Base-by-base conservation (phyloP, 2,888 invertebrate genomes). In the Ochropleura plecta region DNA sequence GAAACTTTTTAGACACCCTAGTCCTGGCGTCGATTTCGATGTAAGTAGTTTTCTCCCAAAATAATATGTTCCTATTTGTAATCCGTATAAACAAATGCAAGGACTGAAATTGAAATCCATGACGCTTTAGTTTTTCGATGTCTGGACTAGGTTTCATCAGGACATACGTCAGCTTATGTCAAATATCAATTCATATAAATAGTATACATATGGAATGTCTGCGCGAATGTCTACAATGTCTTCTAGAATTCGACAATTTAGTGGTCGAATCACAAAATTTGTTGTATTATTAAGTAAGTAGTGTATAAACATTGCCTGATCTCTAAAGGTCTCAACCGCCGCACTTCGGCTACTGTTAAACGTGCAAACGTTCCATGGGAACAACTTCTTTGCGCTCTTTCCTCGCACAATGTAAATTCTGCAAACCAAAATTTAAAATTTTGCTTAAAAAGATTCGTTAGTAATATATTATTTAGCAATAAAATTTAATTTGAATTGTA, bases 251-350 rank as follows among this genome's bases (percentile, higher is more conserved):
- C 66, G 67, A 40, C 62, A 65, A 62, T 70, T 80, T 53, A 44
- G 80, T 83, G 55, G 74, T 78, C 65, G 66, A 75, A 77, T 73
- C 81, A 86, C 80, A 80, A 87, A 79, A 74, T 85, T 78, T 74
- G 70, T 67, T 69, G 68, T 77, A 84, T 66, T 76, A 53, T 81
- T 76, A 76, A 62, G 69, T 73, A 67, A 76, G 76, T 85, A 85
- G 79, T 75, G 70, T 72, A 68, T 71, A 76, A 70, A 76, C 40
- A 49, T 72, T 73, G 74, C 49, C 57, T 73, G 81, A 76, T 73
- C 62, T 71, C 78, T 73, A 66, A 67, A 76, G n/a, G 42, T 67
- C 73, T 73, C 69, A 72, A 70, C 60, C 66, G 75, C 71, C 63
- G 69, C 70, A 30, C 30, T 30, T 30, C 30, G 30, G 74, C 70